Evolutionary conservation across 1,140 invertebrate genomes (phyloP).

Genomic region (Bombus waltoni): DNA sequence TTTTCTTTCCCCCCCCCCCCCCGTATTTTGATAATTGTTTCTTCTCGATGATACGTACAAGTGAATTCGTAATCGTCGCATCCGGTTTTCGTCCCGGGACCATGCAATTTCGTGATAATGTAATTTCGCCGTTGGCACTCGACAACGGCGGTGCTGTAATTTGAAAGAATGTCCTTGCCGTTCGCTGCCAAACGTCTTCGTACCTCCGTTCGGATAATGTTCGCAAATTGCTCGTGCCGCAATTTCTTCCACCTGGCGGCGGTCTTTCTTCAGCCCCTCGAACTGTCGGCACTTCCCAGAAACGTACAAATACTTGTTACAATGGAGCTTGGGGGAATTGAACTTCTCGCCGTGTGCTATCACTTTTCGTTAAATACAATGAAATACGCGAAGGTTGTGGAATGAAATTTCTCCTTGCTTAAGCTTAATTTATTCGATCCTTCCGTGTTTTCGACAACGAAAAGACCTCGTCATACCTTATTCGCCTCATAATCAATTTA

Average conservation of each 20-base stretch:
- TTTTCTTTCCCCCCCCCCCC: no score
- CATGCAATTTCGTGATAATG: constrained; percentile 64
- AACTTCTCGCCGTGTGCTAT: constrained; percentile 6
- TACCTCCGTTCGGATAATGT: constrained; percentile 68
- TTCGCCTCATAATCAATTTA: neutral
- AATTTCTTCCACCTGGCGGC: constrained; percentile 63
- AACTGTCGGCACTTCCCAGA: constrained; percentile 34
- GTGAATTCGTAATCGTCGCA: constrained; percentile 31
- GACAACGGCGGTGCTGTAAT: constrained; percentile 68
- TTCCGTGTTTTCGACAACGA: neutral
- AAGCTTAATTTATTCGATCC: neutral
- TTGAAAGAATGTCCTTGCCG: constrained; percentile 67
- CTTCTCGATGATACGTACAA: neutral
- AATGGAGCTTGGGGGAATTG: constrained; percentile 35
- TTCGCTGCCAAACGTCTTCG: constrained; percentile 63
- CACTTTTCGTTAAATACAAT: neutral
- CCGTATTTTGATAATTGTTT: neutral
- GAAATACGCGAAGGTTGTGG: neutral
- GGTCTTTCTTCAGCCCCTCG: constrained; percentile 14
- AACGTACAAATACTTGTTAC: constrained; percentile 56
- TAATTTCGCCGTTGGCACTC: constrained; percentile 69
- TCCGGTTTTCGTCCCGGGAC: neutral
- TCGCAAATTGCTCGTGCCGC: constrained; percentile 64
- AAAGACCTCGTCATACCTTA: neutral
- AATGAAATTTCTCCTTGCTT: neutral